Percentiles rank a stretch among this genome's conserved stretches.
Conservation (phyloP, 2,113 vertebrate genomes). For the Albula goreensis region DNA sequence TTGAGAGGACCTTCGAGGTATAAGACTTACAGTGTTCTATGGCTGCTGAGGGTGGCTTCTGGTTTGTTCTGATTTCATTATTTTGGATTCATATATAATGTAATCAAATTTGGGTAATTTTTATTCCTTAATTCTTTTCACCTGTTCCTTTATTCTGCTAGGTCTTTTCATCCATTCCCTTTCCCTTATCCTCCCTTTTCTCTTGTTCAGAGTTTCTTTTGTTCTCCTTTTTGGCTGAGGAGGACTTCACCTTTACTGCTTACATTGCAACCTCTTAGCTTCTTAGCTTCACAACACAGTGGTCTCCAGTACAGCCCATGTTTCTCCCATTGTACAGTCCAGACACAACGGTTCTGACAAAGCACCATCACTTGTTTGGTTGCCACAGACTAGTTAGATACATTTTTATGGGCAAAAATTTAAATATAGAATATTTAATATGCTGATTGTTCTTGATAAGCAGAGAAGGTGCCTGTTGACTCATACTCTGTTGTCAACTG, state of each 20-base stretch:
- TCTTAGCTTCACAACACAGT: neutral
- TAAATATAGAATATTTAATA: no score
- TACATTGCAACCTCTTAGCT: slow-evolving; percentile 13
- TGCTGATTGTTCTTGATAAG: no score
- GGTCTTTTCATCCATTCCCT: neutral
- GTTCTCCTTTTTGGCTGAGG: neutral
- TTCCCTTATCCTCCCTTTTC: neutral
- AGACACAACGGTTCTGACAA: neutral
- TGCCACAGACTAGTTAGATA: no score
- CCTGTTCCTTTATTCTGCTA: neutral
- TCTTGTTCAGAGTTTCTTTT: neutral
- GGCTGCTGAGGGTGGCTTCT: neutral
- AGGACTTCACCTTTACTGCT: slow-evolving; percentile 1
- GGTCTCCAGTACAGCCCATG: neutral
- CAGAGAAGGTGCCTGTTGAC: no score
- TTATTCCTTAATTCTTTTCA: neutral
- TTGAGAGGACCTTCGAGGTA: neutral
- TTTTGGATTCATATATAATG: neutral
- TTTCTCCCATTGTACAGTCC: no score
- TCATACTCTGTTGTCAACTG: no score
- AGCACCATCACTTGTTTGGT: no score
- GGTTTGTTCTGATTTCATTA: slow-evolving; percentile 4
- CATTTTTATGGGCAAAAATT: no score
- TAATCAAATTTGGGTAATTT: neutral
- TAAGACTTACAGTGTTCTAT: neutral